Base-by-base conservation (phyloP, 30 jellyfish, hydroid and myxozoan genomes). In the Pelagia noctiluca region DNA sequence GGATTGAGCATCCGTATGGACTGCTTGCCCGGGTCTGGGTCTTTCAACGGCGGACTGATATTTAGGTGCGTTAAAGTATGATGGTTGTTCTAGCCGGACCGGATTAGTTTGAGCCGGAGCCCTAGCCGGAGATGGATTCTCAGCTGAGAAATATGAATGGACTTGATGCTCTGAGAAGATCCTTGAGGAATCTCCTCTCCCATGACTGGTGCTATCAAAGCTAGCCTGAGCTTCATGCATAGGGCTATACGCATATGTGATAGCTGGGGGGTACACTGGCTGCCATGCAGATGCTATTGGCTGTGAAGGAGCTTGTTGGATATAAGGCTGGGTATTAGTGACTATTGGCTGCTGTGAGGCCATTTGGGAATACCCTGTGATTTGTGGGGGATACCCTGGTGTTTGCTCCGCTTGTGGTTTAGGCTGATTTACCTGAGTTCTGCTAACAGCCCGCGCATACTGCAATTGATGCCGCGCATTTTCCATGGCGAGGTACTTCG, bases 401-500 rank as follows among this genome's bases (percentile, higher is more conserved):
- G 84, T 57, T 42, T 57, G 75, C 66, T 33, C 75, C 18, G 50
- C 70, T 2, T 32, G 89, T 12, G n/a, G n/a, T n/a, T n/a, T n/a
- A n/a, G n/a, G n/a, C n/a, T n/a, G n/a, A 19, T 19, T 52, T 4
- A 3, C 68, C 16, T 19, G 68, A 3, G 78, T 30, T 23, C 69
- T 70, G 47, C 71, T 71, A 10, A 63, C 57, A 11, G 93, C 80
- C 63, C 78, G 52, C 1, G 98, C 98, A 21, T 35, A 32, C 11
- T 76, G 85, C 65, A 93, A 71, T 35, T 93, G 71, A 5, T 87
- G 97, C 26, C 75, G 71, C 52, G 96, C 94, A 29, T 84, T 85
- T 37, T 93, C 96, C 53, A 75, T 74, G 18, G 98, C 98, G 11
- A 93, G 70, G 77, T 87, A 93, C 78, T 93, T 93, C 32, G 98